Percentiles rank a stretch among this genome's conserved stretches.
Evolutionary conservation across 2,888 invertebrate genomes (phyloP).

Genomic region (Cephalotes varians): DNA sequence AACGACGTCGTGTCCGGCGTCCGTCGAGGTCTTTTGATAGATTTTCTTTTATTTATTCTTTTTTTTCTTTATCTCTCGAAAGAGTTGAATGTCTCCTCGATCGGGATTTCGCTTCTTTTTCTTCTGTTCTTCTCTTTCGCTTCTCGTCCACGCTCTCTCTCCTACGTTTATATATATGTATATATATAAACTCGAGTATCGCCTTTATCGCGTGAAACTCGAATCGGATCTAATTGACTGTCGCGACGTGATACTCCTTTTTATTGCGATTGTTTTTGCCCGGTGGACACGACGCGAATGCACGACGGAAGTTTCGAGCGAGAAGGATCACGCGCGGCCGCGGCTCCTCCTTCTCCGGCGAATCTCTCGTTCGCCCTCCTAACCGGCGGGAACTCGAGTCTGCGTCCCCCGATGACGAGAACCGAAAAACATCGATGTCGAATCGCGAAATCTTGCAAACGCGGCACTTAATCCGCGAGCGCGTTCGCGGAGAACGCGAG

Average conservation of each 20-base stretch:
- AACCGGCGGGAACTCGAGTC: conserved; percentile 6
- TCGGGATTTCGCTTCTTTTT: conserved; percentile 60
- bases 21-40: conserved; percentile 60
- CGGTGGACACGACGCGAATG: conserved; percentile 28
- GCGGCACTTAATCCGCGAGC: not conserved
- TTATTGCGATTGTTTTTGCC: conserved; percentile 36
- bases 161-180: not conserved
- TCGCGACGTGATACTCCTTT: conserved; percentile 56
- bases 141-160: conserved; percentile 50
- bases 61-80: conserved; percentile 73
- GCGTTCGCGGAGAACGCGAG: not conserved
- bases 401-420: conserved; percentile 8
- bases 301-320: conserved; percentile 42
- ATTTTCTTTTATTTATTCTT: conserved; percentile 55
- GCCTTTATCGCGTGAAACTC: conserved; percentile 57
- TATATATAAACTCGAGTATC: conserved; percentile 12
- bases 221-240: conserved; percentile 73
- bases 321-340: not conserved
- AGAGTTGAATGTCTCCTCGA: conserved; percentile 74
- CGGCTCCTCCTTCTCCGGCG: not conserved
- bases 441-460: conserved; percentile 21
- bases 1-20: conserved; percentile 53
- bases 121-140: conserved; percentile 32
- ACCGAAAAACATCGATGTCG: conserved; percentile 21
- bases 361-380: not conserved